Percentiles rank a stretch among this genome's conserved stretches.
Evolutionary conservation across 1,140 invertebrate species (phyloP).

Genomic region (Bombyx mandarina): DNA sequence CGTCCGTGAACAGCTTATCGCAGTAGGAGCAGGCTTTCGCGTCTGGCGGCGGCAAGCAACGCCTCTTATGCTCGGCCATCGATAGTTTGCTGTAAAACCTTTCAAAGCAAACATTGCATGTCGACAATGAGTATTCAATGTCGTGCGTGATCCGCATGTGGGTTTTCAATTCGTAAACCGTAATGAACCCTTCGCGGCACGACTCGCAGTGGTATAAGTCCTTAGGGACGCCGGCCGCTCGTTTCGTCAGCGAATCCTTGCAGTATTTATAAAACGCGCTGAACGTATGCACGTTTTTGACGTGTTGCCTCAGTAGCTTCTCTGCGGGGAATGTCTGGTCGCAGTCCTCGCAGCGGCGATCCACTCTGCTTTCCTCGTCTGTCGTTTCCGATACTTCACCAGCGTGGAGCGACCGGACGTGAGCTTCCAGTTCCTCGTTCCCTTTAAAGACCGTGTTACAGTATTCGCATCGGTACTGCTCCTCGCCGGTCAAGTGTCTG

Average conservation of each 20-base stretch:
- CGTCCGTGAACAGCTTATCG: slow-evolving; percentile 49
- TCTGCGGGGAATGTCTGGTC: slow-evolving; percentile 26
- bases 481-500: slow-evolving; percentile 18
- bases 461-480: slow-evolving; percentile 18
- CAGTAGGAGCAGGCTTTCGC: slow-evolving; percentile 38
- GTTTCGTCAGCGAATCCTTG: slow-evolving; percentile 27
- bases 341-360: slow-evolving; percentile 27
- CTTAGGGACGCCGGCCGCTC: slow-evolving; percentile 7
- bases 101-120: slow-evolving; percentile 53
- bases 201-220: slow-evolving; percentile 32
- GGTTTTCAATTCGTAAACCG: slow-evolving; percentile 34
- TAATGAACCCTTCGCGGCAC: slow-evolving; percentile 24
- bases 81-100: slow-evolving; percentile 44
- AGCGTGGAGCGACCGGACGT: slow-evolving; percentile 18
- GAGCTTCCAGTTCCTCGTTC: slow-evolving; percentile 23
- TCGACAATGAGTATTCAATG: slow-evolving; percentile 29
- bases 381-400: slow-evolving; percentile 7
- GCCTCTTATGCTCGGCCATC: slow-evolving; percentile 31
- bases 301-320: slow-evolving; percentile 29
- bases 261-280: slow-evolving; percentile 49
- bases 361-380: slow-evolving; percentile 7
- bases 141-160: slow-evolving; percentile 38
- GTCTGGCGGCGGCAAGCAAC: slow-evolving; percentile 36
- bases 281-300: slow-evolving; percentile 40
- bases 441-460: slow-evolving; percentile 23